Conservation (phyloP, 2,113 vertebrate genomes). For the Sorex fumeus region DNA sequence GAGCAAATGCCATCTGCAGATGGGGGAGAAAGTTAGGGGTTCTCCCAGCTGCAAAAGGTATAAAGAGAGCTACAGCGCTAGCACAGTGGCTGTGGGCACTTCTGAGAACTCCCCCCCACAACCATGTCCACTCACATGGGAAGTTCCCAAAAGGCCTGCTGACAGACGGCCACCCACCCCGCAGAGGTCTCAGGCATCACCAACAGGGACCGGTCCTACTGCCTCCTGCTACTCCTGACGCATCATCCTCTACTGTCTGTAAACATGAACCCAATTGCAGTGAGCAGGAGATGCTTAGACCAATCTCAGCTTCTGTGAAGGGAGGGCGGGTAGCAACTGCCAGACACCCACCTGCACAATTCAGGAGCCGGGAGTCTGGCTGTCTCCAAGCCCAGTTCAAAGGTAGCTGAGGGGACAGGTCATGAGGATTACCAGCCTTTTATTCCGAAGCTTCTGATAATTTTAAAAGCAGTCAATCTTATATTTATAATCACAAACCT, state of each 20-base stretch:
- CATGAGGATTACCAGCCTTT: neutral
- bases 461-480: neutral
- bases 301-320: neutral
- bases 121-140: no score
- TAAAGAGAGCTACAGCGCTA: neutral
- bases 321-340: neutral
- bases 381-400: neutral
- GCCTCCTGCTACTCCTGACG: neutral
- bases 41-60: neutral
- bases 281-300: neutral
- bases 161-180: no score
- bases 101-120: neutral
- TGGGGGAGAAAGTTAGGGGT: neutral
- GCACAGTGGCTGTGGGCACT: neutral
- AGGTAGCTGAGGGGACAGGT: neutral
- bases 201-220: neutral
- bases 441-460: neutral
- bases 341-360: neutral
- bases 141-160: no score
- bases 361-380: neutral
- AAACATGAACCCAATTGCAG: neutral
- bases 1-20: neutral
- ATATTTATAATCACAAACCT: constrained; percentile 50
- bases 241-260: constrained; percentile 26
- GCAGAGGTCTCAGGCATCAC: no score